phyloP scores from a whole-genome alignment of 1,140 invertebrate genomes.

The Notospermus geniculatus region DNA sequence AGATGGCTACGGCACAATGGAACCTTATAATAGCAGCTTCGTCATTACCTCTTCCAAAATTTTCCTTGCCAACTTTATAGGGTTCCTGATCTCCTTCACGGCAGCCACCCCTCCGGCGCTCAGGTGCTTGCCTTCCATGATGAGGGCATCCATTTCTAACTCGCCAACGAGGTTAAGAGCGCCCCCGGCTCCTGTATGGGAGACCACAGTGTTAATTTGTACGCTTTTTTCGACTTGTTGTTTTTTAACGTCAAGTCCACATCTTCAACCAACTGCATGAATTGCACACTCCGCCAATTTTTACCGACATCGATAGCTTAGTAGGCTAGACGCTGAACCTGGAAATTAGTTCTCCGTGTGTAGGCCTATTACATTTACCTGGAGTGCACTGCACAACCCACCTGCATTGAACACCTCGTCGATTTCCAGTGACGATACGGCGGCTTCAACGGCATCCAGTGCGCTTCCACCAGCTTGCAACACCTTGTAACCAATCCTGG shows the following conservation, averaged over 20 bases:
- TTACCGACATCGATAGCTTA: too few species aligned
- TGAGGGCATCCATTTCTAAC: conserved; percentile 75
- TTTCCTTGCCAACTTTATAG: conserved; percentile 69
- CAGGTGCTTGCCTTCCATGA: conserved; percentile 66
- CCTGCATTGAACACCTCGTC: conserved; percentile 75
- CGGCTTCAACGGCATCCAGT: conserved; percentile 74
- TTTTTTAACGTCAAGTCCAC: too few species aligned
- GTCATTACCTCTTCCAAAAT: conserved; percentile 67
- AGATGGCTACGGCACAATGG: too few species aligned
- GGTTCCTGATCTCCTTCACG: conserved; percentile 65
- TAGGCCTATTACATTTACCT: too few species aligned
- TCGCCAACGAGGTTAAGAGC: conserved; percentile 41
- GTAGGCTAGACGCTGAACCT: too few species aligned
- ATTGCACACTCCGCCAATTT: too few species aligned
- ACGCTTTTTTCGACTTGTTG: too few species aligned
- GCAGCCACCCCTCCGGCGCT: conserved; percentile 61
- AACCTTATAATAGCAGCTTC: too few species aligned
- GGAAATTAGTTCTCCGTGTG: too few species aligned
- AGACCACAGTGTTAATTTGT: too few species aligned
- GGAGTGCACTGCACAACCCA: conserved; percentile 28
- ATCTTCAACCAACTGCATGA: too few species aligned
- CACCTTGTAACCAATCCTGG: conserved; percentile 54
- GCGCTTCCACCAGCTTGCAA: conserved; percentile 59
- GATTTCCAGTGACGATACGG: conserved; percentile 75
- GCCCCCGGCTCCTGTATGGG: conserved; percentile 39